Evolutionary conservation across 2,888 invertebrate genomes (phyloP), one percentile per base, ranked within the genome.

Genomic region (Sarcophaga subvicina): DNA sequence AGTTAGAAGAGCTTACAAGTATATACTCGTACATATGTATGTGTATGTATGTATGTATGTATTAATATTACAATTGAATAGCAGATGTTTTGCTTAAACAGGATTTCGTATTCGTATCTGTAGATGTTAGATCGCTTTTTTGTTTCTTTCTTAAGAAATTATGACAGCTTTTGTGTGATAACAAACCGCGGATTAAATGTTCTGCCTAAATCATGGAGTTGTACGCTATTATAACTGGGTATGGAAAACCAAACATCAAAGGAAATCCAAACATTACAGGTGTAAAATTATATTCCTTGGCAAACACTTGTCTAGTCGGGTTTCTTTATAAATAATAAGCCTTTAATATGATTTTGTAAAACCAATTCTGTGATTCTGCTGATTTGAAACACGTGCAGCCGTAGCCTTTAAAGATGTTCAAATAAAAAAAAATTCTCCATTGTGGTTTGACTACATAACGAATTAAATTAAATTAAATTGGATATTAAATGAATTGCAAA

Each of bases 231-330:
- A 37, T 54, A 54, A 12, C 12, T 54, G 17, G 54, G 49, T 11
- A 54, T 63, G 14, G 25, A 5, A 70, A 54, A 27, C 49, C 47
- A 47, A 67, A 22, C 54, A 49, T 67, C 60, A 47, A 67, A 22
- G 17, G 54, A 81, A 81, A 70, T 62, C 2, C n/a, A 54, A 64
- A 8, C 25, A 22, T 14, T 76, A 82, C 81, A 82, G 81, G 81
- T 82, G 81, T 76, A 54, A 54, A 17, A 12, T 14, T 12, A 1
- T 17, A 54, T 54, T 54, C 1, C 2, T 54, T 1, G 2, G 54
- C 12, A 54, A 54, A 54, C 54, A 54, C 54, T 54, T 54, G 54
- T 54, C 17, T 54, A 54, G 54, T 54, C 17, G 54, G 17, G 17
- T 14, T 14, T 17, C 17, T 54, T 54, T 54, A 2, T 54, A 14